Evolutionary conservation across 2,888 invertebrate genomes (phyloP).

Genomic region (Dromius quadrimaculatus): DNA sequence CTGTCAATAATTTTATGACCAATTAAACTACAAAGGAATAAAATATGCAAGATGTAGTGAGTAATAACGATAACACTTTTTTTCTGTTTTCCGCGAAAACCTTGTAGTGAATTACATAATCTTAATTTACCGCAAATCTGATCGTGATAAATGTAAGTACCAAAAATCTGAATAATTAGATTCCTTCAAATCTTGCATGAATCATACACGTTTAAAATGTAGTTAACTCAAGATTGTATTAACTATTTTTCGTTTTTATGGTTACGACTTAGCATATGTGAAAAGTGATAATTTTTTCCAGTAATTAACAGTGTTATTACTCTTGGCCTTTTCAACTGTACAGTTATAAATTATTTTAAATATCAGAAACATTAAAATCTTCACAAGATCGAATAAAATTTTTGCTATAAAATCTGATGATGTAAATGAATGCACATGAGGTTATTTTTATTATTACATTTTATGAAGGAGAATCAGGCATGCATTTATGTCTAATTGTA

Average conservation of each 20-base stretch:
- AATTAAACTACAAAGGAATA: not conserved
- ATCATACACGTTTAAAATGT: constrained; percentile 28
- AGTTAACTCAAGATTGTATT: constrained; percentile 24
- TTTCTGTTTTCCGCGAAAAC: constrained; percentile 8
- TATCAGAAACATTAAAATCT: constrained; percentile 27
- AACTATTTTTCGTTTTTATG: constrained; percentile 28
- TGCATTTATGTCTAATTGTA: constrained; percentile 19
- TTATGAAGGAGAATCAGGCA: not conserved
- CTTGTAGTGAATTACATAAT: constrained; percentile 22
- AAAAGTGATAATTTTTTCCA: constrained; percentile 30
- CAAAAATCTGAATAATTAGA: constrained; percentile 15
- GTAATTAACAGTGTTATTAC: constrained; percentile 35
- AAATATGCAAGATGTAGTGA: constrained; percentile 23
- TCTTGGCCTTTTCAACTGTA: constrained; percentile 16
- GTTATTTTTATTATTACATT: constrained; percentile 14
- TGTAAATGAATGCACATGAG: constrained; percentile 20
- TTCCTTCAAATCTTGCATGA: constrained; percentile 7
- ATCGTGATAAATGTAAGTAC: constrained; percentile 14
- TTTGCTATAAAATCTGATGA: constrained; percentile 19
- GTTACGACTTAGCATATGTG: constrained; percentile 30
- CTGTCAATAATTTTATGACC: not conserved
- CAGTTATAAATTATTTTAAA: constrained; percentile 38
- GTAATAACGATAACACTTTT: constrained; percentile 21
- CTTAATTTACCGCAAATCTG: constrained; percentile 5
- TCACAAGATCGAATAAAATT: constrained; percentile 15